These are phyloP conservation scores for Potamarius usumacintae DNA, from an alignment of 2,113 vertebrate species.

Conservation along the genomic window DNA sequence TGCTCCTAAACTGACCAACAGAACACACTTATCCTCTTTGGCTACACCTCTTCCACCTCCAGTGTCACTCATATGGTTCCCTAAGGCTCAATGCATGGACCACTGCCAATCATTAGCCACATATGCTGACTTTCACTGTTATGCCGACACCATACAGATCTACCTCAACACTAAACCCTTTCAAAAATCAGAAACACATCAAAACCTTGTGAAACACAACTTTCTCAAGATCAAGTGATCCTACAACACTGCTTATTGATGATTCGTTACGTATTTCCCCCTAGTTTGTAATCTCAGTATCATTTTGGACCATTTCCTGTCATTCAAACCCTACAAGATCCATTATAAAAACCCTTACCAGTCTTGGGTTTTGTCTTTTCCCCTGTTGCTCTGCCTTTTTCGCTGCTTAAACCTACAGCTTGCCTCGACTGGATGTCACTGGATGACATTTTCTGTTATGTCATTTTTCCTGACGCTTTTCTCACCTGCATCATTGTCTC, in stretches of 20 bases:
- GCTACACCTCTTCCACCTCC: background rate
- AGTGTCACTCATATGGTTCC: background rate
- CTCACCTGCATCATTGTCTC: background rate
- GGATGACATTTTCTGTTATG: background rate
- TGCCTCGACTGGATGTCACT: background rate
- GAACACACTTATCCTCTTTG: conserved; percentile 13
- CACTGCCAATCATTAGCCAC: background rate
- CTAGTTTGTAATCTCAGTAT: background rate
- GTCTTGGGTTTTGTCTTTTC: background rate
- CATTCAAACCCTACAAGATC: background rate
- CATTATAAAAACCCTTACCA: background rate
- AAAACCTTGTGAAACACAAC: background rate
- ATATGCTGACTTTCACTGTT: background rate
- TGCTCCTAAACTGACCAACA: background rate
- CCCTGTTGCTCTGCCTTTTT: background rate
- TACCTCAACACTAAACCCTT: background rate
- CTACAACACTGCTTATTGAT: background rate
- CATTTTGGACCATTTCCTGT: background rate
- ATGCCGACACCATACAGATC: background rate
- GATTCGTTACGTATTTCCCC: background rate
- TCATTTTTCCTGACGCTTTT: background rate
- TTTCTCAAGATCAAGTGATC: background rate
- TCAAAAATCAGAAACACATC: background rate
- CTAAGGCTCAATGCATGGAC: background rate
- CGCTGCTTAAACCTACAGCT: background rate